Percentiles rank a stretch among this genome's conserved stretches.
Evolutionary conservation across 2,113 vertebrate genomes (phyloP).

Genomic region (Alosa alosa): DNA sequence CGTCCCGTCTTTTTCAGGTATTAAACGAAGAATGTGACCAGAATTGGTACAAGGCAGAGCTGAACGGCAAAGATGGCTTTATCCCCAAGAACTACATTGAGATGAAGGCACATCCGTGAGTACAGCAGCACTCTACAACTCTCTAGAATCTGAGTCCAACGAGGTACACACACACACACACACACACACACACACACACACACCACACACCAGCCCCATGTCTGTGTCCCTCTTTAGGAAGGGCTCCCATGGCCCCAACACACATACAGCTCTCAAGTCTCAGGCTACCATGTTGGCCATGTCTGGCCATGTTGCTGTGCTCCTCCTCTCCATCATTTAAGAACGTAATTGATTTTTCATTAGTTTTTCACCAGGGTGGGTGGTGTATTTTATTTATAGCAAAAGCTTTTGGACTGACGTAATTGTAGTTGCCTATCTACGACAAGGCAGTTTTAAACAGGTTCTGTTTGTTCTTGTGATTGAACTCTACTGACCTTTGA

Average conservation of each 20-base stretch:
- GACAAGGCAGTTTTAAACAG: neutral
- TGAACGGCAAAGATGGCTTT: conserved; percentile 95
- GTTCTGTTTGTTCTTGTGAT: neutral
- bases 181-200: neutral
- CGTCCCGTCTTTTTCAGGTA: conserved; percentile 72
- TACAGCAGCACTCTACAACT: conserved; percentile 44
- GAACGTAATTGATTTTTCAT: neutral
- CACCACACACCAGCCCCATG: neutral
- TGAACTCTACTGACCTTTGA: neutral
- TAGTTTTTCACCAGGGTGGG: neutral
- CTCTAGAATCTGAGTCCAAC: neutral
- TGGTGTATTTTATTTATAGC: neutral
- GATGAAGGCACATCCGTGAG: conserved; percentile 99
- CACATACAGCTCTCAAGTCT: neutral
- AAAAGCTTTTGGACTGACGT: neutral
- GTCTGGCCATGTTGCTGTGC: neutral
- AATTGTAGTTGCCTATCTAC: neutral
- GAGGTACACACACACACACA: neutral
- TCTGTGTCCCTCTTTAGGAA: neutral
- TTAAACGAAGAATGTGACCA: conserved; percentile 85
- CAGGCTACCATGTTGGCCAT: too few species aligned
- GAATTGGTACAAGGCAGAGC: conserved; percentile 90
- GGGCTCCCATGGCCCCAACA: neutral
- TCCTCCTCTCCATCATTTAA: neutral
- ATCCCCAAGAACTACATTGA: conserved; percentile 99